phyloP scores from a whole-genome alignment of 2,113 vertebrate genomes.

The Hypocryptadius cinnamomeus region DNA sequence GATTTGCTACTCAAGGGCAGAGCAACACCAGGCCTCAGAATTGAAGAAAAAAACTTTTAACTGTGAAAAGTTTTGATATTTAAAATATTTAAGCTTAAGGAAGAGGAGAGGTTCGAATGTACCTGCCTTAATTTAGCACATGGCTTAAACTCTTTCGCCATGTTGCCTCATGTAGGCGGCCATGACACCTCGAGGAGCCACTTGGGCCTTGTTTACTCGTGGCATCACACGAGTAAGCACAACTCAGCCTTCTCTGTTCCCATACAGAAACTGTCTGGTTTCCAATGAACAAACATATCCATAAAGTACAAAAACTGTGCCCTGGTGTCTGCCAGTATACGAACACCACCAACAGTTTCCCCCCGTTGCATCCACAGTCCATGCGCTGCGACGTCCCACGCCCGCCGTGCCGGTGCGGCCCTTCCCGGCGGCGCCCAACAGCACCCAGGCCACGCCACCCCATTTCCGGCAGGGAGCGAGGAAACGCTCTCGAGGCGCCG shows the following conservation, averaged over 20 bases:
- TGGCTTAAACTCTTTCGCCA: background rate
- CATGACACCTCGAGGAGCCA: background rate
- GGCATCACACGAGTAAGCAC: too few relatives aligned
- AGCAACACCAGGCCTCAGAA: background rate
- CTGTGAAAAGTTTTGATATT: accelerated
- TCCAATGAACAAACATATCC: accelerated
- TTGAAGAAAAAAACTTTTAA: accelerated
- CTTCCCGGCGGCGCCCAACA: background rate
- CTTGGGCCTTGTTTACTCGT: background rate
- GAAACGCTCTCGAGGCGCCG: background rate
- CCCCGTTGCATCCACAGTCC: too few relatives aligned
- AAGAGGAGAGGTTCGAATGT: accelerated
- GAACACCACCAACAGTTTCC: background rate
- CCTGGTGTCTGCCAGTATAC: accelerated
- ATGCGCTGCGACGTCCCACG: accelerated
- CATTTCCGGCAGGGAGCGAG: accelerated
- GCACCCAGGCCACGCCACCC: too few relatives aligned
- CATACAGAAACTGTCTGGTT: accelerated
- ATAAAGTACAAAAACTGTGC: accelerated
- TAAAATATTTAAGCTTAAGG: background rate
- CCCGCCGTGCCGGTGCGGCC: background rate
- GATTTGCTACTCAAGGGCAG: background rate
- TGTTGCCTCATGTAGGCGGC: background rate
- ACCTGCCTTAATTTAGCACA: background rate
- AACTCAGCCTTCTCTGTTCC: background rate